Evolutionary conservation across 2,113 vertebrate species (phyloP).

Genomic region (Heteronetta atricapilla): DNA sequence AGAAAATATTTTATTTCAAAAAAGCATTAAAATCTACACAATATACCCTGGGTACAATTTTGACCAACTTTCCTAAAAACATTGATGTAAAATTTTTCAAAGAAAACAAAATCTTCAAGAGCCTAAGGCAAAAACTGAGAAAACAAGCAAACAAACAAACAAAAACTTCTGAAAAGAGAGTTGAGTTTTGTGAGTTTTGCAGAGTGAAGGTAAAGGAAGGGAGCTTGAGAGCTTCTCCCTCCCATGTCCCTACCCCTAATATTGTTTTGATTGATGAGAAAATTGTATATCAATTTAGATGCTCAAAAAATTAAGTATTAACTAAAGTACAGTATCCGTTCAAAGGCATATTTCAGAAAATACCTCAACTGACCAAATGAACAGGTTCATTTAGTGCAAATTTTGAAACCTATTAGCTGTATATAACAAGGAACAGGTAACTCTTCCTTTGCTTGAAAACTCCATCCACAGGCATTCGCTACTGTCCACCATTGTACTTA

Average conservation of each 20-base stretch:
- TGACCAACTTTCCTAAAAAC: neutral
- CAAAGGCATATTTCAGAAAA: neutral
- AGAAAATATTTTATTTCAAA: neutral
- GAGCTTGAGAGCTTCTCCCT: neutral
- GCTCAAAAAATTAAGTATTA: neutral
- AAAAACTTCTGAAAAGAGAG: neutral
- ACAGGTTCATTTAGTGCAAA: fast-evolving
- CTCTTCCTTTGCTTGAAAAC: neutral
- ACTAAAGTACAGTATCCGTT: neutral
- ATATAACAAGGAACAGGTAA: neutral
- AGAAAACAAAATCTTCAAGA: neutral
- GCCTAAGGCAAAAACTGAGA: neutral
- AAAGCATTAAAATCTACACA: neutral
- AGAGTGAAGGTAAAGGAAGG: neutral
- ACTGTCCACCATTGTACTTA: neutral
- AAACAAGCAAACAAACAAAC: no score
- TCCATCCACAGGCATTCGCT: neutral
- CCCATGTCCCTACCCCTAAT: neutral
- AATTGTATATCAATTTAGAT: neutral
- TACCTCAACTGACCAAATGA: neutral
- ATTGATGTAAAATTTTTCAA: fast-evolving
- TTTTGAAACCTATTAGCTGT: neutral
- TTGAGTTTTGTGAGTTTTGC: neutral
- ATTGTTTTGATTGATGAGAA: neutral
- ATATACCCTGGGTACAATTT: neutral